Base-by-base conservation (phyloP, 2,888 invertebrate species). In the Monoplex corrugatus region DNA sequence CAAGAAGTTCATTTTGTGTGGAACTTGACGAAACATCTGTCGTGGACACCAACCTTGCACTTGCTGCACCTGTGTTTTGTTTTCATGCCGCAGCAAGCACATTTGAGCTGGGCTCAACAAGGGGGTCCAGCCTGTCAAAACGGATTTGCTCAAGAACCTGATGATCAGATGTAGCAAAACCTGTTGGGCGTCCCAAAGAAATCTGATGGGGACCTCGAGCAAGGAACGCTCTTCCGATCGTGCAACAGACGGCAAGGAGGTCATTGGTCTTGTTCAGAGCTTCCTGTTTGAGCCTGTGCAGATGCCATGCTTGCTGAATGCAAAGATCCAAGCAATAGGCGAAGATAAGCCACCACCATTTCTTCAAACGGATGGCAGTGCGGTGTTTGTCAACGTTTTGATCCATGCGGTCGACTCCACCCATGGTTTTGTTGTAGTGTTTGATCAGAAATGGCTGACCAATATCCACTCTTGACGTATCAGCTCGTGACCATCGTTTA, bases 381-480 rank as follows among this genome's bases (percentile, higher is more conserved):
- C 87, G 1, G 38, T 87, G 50, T 35, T 32, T 78, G 43, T 50
- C 80, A 2, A 80, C 57, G 80, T 87, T 87, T 44, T 87, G 80
- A 28, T 87, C 87, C 44, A 80, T 45, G 1, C 50, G 45, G 44
- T 57, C 87, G 3, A 87, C 87, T 38, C 87, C 78, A 13, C 50
- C 87, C 78, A 78, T 78, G 43, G 72, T 87, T 13, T n/a, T 23
- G 75, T 87, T 87, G 87, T 78, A 45, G 45, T 44, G 19, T 3
- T 13, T n/a, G 44, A 87, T 28, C 44, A 87, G 16, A 32, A 16
- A 13, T 89, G 45, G 87, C 68, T 75, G 68, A 23, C 78, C 89
- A 44, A 43, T 40, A 23, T 78, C 78, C 40, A 78, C 38, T 40
- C 0, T 5, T 40, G 38, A 19, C 23, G 23, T 1, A 23, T 78